Base-by-base conservation (phyloP, 2,113 vertebrate genomes). In the Dissostichus mawsoni region DNA sequence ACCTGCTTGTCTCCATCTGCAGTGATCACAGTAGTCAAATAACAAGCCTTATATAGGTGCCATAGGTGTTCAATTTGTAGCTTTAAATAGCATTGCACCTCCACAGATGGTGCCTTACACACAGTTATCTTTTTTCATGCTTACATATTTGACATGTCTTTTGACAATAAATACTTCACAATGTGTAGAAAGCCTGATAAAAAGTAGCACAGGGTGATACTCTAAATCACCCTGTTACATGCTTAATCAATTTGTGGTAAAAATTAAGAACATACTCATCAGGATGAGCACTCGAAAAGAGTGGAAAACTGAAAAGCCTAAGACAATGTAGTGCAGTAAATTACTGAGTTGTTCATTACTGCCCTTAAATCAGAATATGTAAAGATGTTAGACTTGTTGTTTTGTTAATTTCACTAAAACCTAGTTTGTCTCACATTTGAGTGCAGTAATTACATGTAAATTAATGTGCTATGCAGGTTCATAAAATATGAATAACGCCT, bases 21-120 rank as follows among this genome's bases (percentile, higher is more conserved):
- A 4, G 12, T 20, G 9, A 61, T 36, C 29, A 55, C 33, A 47
- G 48, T 23, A n/a, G 13, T 62, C 50, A 48, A 41, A 59, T 58
- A 41, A 59, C 1, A 18, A 67, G n/a, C 5, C 3, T 17, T 68
- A 53, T 13, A 20, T 20, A 20, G 20, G 20, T 20, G 69, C 71
- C 41, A 63, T 50, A 62, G 41, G 14, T 50, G 10, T 3, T 51
- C 48, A 55, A 56, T 62, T 64, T 76, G 76, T 62, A 74, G 70
- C 25, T 29, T 29, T 29, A 3, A 29, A 29, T 29, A 29, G 29
- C 10, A 57, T 16, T 23, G 4, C 47, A 62, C 52, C 12, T 36
- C 11, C 16, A 58, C 45, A 66, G n/a, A 56, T 61, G 67, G 8
- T 57, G 17, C 59, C 18, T 50, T 25, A 41, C 36, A 29, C 29